Evolutionary conservation across 2,113 vertebrate genomes (phyloP), one percentile per base, ranked within the genome.

Genomic region (Colinus virginianus): DNA sequence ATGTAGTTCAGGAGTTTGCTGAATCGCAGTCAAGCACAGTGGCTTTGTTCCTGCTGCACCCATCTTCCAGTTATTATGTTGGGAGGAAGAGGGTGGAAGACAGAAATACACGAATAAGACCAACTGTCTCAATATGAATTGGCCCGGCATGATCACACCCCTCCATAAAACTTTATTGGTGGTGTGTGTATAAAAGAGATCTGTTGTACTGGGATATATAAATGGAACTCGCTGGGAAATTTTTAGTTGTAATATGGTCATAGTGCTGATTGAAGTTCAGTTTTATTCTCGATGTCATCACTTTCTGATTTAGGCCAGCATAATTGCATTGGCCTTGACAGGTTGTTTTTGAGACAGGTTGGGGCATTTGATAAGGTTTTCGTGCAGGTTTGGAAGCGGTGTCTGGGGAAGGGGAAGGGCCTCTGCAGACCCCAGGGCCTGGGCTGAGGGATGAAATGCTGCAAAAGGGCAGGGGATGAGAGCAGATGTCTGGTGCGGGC

Each of bases 221-320:
- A 63, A 34, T 78, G 19, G 34, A 55, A 42, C 55, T 70, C 55
- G 17, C 42, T 88, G 79, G 45, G 49, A n/a, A 70, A 64, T 11
- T 46, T 32, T 63, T 10, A 12, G 3, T 28, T 16, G 21, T 28
- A 19, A 13, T 34, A 28, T n/a, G 17, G 45, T 7, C 0, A 2
- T 21, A 82, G 13, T 21, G 13, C 26, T 36, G 48, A 45, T 12
- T 66, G 32, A 93, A 70, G 10, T 68, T 80, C 28, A 42, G 0
- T 81, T 80, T 80, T 49, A 3, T 63, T 80, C 69, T 66, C 28
- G 19, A 3, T 42, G 61, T 66, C 17, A 19, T 75, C 70, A 6
- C 61, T 22, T 74, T n/a, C 16, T 59, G 19, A 25, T 38, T 38
- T 23, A 67, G 25, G 7, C 11, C 76, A 74, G 36, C 16, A 34